Evolutionary conservation across 2,888 invertebrate genomes (phyloP), one percentile per base, ranked within the genome.

Genomic region (Camponotus fellah): DNA sequence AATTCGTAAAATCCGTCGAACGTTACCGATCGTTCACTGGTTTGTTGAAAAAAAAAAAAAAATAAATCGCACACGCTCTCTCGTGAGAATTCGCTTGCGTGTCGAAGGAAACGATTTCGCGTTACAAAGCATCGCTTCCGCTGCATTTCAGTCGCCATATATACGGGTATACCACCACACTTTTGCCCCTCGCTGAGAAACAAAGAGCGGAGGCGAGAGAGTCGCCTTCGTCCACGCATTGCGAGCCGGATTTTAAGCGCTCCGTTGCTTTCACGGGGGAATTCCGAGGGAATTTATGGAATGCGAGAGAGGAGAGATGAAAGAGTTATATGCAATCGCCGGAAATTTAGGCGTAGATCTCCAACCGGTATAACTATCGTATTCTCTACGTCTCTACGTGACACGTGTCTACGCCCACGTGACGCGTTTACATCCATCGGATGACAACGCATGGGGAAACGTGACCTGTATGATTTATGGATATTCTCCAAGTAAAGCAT

Each of bases 341-440:
- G 71, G 86, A 89, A 86, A 89, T 89, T 86, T 86, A 87, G 46
- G 37, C 81, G 46, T 62, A 81, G 34, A 88, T 88, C 85, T 65
- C 84, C 40, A 37, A 86, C 83, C 83, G 53, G 0, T 37, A 37
- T 80, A 56, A 62, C 46, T 65, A 32, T 14, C 8, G 56, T 72
- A 83, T 46, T 43, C 65, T 14, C 49, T 37, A 4, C 76, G 72
- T 43, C 68, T 62, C 10, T 53, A 87, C 84, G 85, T 90, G 83
- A 92, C 91, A 85, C 87, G 91, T 90, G 91, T 91, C 91, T 85
- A 88, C 91, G 88, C 89, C 91, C 91, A 92, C 91, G 87, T 87
- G 88, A 89, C 64, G 79, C 82, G 69, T 86, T 84, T 85, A 82
- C 84, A 76, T 32, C 68, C 53, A 56, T 46, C 60, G 69, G 62